Conservation (phyloP, 2,113 vertebrate species). For the Pica pica region DNA sequence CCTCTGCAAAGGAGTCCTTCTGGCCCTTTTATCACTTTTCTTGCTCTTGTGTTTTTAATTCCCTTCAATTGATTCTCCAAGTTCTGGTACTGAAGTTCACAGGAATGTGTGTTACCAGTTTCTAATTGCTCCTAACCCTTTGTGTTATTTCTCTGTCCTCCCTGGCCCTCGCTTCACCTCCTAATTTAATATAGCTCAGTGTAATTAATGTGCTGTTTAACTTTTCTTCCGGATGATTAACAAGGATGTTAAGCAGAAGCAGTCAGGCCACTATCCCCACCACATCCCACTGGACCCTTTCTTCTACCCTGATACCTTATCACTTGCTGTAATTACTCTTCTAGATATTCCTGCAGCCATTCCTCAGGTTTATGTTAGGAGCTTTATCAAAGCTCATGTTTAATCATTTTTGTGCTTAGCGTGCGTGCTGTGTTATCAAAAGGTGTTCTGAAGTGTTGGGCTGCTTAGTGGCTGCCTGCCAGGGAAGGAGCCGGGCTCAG, state of each 20-base stretch:
- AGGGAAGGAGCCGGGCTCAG: background rate
- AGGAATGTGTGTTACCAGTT: background rate
- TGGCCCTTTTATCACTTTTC: conserved; percentile 6
- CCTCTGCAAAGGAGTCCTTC: background rate
- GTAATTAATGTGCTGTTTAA: conserved; percentile 53
- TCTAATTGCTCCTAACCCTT: conserved; percentile 7
- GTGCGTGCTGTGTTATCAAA: background rate
- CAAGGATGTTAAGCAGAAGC: conserved; percentile 46
- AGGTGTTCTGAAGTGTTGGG: background rate
- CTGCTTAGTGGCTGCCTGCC: background rate
- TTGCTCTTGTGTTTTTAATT: conserved; percentile 14
- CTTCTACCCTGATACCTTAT: conserved; percentile 7
- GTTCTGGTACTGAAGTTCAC: background rate
- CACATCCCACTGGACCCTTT: background rate
- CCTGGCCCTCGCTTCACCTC: background rate
- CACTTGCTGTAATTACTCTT: background rate
- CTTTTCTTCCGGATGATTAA: conserved; percentile 35
- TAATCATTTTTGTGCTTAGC: background rate
- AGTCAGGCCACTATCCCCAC: background rate
- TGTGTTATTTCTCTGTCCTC: conserved; percentile 36
- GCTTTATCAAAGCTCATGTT: background rate
- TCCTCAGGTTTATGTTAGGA: background rate
- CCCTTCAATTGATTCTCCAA: background rate
- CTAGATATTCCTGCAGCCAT: background rate
- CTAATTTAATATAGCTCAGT: conserved; percentile 45